These are phyloP conservation scores for Proteles cristata DNA, from an alignment of 2,113 vertebrate species.

Conservation along the genomic window DNA sequence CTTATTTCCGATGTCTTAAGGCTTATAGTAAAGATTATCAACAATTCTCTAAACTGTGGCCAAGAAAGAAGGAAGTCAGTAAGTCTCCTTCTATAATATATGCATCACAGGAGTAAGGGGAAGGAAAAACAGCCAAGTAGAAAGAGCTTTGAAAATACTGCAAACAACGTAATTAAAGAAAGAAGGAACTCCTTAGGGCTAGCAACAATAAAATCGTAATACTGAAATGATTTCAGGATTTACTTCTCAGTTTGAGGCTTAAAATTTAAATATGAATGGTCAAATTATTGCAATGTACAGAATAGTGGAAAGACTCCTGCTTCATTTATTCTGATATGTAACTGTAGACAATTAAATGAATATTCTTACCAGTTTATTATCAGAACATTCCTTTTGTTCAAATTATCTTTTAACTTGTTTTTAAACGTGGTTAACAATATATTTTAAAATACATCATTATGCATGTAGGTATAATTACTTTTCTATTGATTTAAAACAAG, in stretches of 20 bases:
- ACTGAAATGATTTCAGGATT: neutral
- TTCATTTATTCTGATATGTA: neutral
- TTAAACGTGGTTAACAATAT: neutral
- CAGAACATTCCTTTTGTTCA: neutral
- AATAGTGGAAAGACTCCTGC: neutral
- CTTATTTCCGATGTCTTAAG: neutral
- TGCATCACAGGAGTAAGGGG: neutral
- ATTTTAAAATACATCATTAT: slow-evolving; percentile 38
- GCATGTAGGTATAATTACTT: neutral
- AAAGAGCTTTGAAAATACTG: neutral
- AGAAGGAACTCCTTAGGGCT: neutral
- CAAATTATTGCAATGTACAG: neutral
- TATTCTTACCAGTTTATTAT: slow-evolving; percentile 28
- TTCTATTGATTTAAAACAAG: neutral
- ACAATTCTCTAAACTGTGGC: neutral
- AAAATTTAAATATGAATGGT: neutral
- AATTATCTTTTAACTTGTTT: slow-evolving; percentile 43
- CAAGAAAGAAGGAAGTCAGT: neutral
- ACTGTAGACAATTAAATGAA: neutral
- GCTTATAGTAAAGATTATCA: neutral
- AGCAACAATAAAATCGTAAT: neutral
- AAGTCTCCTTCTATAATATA: neutral
- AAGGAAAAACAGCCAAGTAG: neutral
- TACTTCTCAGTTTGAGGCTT: neutral
- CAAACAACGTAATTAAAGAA: neutral